Conservation (phyloP, 2,888 invertebrate genomes). For the Polymixis flavicincta region DNA sequence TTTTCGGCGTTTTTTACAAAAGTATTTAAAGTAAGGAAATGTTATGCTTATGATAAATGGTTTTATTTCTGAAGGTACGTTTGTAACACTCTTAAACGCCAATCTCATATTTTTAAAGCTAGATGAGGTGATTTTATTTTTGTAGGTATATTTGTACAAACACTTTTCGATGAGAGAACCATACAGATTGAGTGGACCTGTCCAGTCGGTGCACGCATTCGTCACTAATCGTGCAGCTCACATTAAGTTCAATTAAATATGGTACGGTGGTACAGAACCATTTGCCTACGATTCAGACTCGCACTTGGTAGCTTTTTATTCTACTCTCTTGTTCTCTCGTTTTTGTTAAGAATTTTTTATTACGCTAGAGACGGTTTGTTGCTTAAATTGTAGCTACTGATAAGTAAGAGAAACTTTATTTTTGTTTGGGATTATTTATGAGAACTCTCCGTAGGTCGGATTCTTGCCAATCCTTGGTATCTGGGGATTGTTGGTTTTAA, state of each 20-base stretch:
- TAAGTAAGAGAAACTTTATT: slow-evolving; percentile 13
- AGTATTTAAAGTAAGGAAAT: neutral
- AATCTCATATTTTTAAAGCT: too few relatives aligned
- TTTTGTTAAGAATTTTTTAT: slow-evolving; percentile 41
- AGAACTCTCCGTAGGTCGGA: neutral
- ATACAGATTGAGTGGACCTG: too few relatives aligned
- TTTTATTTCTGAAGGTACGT: too few relatives aligned
- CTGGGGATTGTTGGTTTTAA: neutral
- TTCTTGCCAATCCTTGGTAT: slow-evolving; percentile 4
- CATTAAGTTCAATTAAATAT: too few relatives aligned
- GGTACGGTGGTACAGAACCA: neutral
- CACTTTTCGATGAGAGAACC: too few relatives aligned
- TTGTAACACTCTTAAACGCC: too few relatives aligned
- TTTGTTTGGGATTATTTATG: slow-evolving; percentile 17
- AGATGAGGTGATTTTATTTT: too few relatives aligned
- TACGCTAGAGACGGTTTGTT: slow-evolving; percentile 41
- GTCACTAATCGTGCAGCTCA: too few relatives aligned
- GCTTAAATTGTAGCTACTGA: slow-evolving; percentile 13
- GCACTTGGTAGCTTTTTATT: neutral
- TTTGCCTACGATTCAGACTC: neutral
- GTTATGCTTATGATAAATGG: too few relatives aligned
- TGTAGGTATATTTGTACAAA: too few relatives aligned
- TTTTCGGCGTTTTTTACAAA: neutral
- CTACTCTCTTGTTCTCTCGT: neutral
- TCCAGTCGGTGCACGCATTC: too few relatives aligned